phyloP scores from a whole-genome alignment of 2,113 vertebrate genomes.

The Sinocyclocheilus maitianheensis region DNA sequence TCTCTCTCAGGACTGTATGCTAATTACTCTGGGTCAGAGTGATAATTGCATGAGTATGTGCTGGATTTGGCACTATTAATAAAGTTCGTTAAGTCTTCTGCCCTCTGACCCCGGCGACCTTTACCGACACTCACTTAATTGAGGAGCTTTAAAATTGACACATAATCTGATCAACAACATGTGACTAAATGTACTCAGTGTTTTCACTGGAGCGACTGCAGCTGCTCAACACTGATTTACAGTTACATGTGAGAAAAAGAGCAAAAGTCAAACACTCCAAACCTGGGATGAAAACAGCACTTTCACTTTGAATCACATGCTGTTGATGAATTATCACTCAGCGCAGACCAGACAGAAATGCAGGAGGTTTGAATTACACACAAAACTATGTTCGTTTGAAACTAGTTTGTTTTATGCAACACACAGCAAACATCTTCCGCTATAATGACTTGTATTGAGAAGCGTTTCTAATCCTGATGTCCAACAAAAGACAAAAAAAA shows the following conservation, averaged over 20 bases:
- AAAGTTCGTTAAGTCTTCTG: slow-evolving; percentile 48
- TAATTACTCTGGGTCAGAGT: slow-evolving; percentile 53
- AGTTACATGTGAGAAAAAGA: no score
- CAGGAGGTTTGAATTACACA: background rate
- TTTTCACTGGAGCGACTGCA: no score
- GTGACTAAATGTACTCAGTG: background rate
- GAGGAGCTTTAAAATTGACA: no score
- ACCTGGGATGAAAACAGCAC: background rate
- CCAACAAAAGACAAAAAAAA: no score
- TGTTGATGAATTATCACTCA: background rate
- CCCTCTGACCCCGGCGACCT: slow-evolving; percentile 33
- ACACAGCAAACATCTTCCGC: no score
- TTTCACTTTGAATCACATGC: background rate
- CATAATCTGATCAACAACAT: no score
- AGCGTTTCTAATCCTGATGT: no score
- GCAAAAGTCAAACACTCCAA: background rate
- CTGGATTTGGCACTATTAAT: slow-evolving; percentile 55
- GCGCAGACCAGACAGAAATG: no score
- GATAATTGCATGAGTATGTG: slow-evolving; percentile 50
- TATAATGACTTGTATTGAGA: no score
- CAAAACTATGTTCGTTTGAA: background rate
- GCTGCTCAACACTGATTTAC: no score
- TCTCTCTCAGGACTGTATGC: slow-evolving; percentile 27
- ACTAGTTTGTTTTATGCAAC: no score
- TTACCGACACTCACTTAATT: slow-evolving; percentile 38